Percentiles rank a stretch among this genome's conserved stretches.
Conservation (phyloP, 2,113 vertebrate genomes). For the Oenanthe oenanthe region DNA sequence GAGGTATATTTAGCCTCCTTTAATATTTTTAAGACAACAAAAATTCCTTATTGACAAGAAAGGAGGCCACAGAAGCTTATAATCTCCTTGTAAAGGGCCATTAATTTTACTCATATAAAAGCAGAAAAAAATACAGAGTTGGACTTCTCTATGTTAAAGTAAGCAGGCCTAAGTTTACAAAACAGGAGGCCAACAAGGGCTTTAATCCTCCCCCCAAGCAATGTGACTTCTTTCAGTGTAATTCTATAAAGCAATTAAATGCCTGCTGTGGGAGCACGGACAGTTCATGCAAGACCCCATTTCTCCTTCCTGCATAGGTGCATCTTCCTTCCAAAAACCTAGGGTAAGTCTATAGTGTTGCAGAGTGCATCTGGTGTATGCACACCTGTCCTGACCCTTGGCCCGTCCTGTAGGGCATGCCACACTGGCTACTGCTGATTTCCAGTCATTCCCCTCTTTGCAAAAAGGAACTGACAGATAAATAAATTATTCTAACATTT, state of each 20-base stretch:
- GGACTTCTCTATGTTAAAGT: neutral
- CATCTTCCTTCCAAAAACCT: neutral
- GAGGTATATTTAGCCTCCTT: neutral
- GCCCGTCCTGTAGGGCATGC: neutral
- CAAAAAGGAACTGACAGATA: neutral
- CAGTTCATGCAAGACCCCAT: neutral
- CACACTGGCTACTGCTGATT: accelerated
- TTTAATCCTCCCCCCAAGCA: neutral
- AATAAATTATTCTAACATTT: neutral
- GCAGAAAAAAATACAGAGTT: neutral
- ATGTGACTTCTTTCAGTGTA: neutral
- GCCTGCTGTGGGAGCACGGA: neutral
- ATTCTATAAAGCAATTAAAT: neutral
- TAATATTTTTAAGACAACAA: neutral
- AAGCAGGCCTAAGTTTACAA: neutral
- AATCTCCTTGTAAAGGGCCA: neutral
- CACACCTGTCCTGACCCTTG: accelerated
- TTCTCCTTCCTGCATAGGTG: neutral
- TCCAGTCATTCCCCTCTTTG: neutral
- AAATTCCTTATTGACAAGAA: neutral
- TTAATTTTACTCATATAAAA: neutral
- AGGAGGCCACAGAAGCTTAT: neutral
- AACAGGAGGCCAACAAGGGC: neutral
- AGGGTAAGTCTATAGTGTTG: neutral
- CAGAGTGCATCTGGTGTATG: neutral